phyloP scores from a whole-genome alignment of 2,888 invertebrate species.

The Drosophila neonasuta region DNA sequence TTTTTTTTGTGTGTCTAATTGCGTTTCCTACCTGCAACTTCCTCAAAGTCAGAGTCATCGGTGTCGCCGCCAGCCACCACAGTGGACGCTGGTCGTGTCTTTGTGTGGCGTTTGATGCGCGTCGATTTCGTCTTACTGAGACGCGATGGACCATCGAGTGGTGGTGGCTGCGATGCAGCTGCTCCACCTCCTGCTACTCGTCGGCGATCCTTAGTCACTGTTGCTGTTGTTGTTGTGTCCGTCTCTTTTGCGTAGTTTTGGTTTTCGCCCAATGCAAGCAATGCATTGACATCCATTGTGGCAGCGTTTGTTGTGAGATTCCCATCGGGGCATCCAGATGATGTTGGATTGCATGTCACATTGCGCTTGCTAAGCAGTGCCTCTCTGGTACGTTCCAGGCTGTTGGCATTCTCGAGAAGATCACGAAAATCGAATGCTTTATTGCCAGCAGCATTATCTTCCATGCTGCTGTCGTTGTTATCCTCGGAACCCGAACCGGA shows the following conservation, averaged over 20 bases:
- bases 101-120: conserved; percentile 77
- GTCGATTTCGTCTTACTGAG: conserved; percentile 78
- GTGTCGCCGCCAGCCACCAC: conserved; percentile 81
- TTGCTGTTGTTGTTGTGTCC: neutral
- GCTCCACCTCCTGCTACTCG: conserved; percentile 3
- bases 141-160: conserved; percentile 63
- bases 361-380: conserved; percentile 69
- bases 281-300: conserved; percentile 84
- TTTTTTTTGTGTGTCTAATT: conserved; percentile 59
- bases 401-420: conserved; percentile 84
- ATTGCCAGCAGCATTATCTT: conserved; percentile 52
- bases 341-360: conserved; percentile 35
- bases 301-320: conserved; percentile 58
- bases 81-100: conserved; percentile 77
- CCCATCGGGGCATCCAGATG: conserved; percentile 8
- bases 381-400: conserved; percentile 85
- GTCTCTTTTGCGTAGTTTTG: conserved; percentile 66
- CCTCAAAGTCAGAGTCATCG: conserved; percentile 88
- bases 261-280: conserved; percentile 86
- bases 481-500: conserved; percentile 80
- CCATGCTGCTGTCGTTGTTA: conserved; percentile 70
- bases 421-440: conserved; percentile 81
- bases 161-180: conserved; percentile 51
- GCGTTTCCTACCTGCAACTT: conserved; percentile 86
- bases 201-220: neutral